Evolutionary conservation across 2,113 vertebrate genomes (phyloP).

Genomic region (Pimephales promelas): DNA sequence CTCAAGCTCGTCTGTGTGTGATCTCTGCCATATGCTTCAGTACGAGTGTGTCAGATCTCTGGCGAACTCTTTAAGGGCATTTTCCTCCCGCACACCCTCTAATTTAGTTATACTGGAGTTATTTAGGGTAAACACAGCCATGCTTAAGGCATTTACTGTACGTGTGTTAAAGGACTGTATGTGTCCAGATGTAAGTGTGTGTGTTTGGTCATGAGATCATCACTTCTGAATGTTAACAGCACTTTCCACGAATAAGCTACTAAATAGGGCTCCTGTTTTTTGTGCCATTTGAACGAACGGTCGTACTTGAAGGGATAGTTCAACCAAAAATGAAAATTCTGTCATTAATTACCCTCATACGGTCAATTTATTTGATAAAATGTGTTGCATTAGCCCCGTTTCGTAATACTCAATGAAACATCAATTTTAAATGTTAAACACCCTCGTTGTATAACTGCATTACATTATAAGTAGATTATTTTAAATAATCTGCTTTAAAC

Average conservation of each 20-base stretch:
- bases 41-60: constrained; percentile 39
- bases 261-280: not conserved
- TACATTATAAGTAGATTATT: too few species aligned
- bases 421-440: too few species aligned
- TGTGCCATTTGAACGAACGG: not conserved
- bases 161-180: constrained; percentile 1
- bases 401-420: too few species aligned
- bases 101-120: constrained; percentile 38
- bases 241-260: not conserved
- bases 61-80: constrained; percentile 9
- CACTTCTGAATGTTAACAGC: too few species aligned
- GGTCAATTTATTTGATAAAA: too few species aligned
- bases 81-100: constrained; percentile 28
- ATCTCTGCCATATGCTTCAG: constrained; percentile 56
- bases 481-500: too few species aligned
- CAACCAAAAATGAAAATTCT: too few species aligned
- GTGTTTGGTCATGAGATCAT: not conserved
- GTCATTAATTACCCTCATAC: too few species aligned
- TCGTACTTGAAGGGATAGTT: not conserved
- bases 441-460: too few species aligned
- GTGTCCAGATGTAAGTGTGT: not conserved
- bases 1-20: constrained; percentile 51
- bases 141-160: too few species aligned
- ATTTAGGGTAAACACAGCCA: constrained; percentile 35
- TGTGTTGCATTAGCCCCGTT: too few species aligned